Evolutionary conservation across 2,888 invertebrate species (phyloP), one percentile per base, ranked within the genome.

Genomic region (Diaphora mendica): DNA sequence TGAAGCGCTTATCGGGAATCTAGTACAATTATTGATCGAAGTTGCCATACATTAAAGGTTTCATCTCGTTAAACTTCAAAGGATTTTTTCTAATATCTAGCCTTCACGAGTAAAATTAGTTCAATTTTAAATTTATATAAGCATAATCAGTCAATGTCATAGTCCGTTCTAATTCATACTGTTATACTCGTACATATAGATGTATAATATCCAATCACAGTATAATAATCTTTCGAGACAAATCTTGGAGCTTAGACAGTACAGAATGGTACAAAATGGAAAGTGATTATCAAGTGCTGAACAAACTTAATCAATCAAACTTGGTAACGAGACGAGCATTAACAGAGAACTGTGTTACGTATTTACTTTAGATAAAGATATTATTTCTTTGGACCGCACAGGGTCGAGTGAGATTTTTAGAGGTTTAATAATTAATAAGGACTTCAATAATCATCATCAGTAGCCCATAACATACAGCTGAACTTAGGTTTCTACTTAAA

Each of bases 281-380:
- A 82, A 84, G 79, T 82, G 83, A 83, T 81, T 80, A 82, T 84
- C 82, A 83, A 84, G 82, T 78, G 83, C 82, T 81, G 82, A 83
- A 85, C 82, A 82, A 91, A 91, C 88, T 91, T 91, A 87, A 91
- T 90, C 91, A 91, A 91, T 91, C 89, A 89, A 91, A 91, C 83
- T 91, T 91, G 73, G 79, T 78, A 82, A 84, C 80, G 80, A 77
- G 81, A 77, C 82, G 71, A 48, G 78, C 79, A 75, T 74, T 71
- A 72, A 81, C 80, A 78, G 79, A 78, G 78, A 75, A 86, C 75
- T 86, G 83, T 78, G 83, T 83, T 81, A 85, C 84, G 85, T 88
- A 89, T 88, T 87, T 88, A 87, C 86, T 84, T 86, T 76, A 81
- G 83, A 87, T 86, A 84, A 80, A 83, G 85, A 82, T 80, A 82